These are phyloP conservation scores for Cyclophora albipunctata DNA, from an alignment of 2,888 invertebrate species.

Conservation along the genomic window DNA sequence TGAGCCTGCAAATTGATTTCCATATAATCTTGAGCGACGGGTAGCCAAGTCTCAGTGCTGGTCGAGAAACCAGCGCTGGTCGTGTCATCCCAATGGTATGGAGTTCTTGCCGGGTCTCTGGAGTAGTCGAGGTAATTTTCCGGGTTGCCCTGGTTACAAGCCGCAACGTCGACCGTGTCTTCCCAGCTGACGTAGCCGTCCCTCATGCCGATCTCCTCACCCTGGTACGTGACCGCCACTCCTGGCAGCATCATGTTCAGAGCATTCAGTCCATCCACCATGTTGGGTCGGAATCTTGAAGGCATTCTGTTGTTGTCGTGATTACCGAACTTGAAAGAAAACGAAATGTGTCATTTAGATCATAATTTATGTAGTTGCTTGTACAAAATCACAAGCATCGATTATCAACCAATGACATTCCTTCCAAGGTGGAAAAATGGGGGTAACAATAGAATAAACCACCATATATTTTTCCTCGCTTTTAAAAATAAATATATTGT, in stretches of 20 bases:
- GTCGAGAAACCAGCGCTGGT: conserved; percentile 78
- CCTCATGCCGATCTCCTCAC: conserved; percentile 85
- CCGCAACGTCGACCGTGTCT: conserved; percentile 75
- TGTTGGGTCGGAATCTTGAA: conserved; percentile 76
- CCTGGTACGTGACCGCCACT: conserved; percentile 87
- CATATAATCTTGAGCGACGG: conserved; percentile 77
- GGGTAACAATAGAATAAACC: no score
- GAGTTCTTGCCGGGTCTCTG: conserved; percentile 79
- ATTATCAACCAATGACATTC: no score
- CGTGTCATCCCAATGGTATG: conserved; percentile 78
- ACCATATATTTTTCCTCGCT: no score
- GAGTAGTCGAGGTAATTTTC: conserved; percentile 68
- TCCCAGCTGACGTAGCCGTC: conserved; percentile 75
- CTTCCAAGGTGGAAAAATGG: no score
- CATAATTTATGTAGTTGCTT: no score
- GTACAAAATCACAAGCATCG: no score
- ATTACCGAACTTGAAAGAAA: conserved; percentile 76
- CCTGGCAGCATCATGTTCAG: conserved; percentile 84
- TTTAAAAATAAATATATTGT: no score
- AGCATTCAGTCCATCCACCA: conserved; percentile 81
- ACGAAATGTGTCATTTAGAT: background rate
- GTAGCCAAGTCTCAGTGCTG: conserved; percentile 77
- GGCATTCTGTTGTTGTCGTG: conserved; percentile 80
- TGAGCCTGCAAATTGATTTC: conserved; percentile 76
- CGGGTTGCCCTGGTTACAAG: conserved; percentile 68